Conservation (phyloP, 2,113 vertebrate species). For the Cavia porcellus region DNA sequence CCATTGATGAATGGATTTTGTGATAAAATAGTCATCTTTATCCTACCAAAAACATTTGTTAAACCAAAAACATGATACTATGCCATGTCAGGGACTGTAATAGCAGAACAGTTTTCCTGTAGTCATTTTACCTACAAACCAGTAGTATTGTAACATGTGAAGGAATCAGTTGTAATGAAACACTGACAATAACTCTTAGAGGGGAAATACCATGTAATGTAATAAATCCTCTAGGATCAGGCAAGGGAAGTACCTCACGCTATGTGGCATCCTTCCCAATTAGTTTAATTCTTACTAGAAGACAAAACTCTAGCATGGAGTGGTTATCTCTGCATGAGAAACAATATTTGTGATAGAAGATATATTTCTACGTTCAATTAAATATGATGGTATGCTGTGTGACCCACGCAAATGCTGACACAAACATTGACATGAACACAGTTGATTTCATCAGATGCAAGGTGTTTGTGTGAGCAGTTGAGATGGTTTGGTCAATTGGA, state of each 20-base stretch:
- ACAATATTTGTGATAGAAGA: neutral
- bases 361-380: neutral
- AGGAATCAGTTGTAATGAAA: neutral
- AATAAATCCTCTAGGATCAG: neutral
- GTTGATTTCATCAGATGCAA: constrained; percentile 44
- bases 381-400: neutral
- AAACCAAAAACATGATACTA: neutral
- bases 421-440: neutral
- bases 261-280: neutral
- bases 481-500: constrained; percentile 59
- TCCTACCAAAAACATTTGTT: neutral
- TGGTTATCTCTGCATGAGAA: neutral
- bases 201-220: rapidly evolving
- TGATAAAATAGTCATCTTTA: neutral
- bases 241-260: rapidly evolving
- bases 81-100: neutral
- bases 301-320: neutral
- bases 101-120: too few species aligned
- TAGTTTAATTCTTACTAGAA: neutral
- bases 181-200: neutral
- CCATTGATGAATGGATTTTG: neutral
- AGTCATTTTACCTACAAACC: neutral
- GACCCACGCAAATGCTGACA: neutral
- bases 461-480: constrained; percentile 34
- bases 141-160: neutral